Percentiles rank a stretch among this genome's conserved stretches.
phyloP scores from a whole-genome alignment of 2,888 invertebrate genomes.

The Copidosoma aretas region DNA sequence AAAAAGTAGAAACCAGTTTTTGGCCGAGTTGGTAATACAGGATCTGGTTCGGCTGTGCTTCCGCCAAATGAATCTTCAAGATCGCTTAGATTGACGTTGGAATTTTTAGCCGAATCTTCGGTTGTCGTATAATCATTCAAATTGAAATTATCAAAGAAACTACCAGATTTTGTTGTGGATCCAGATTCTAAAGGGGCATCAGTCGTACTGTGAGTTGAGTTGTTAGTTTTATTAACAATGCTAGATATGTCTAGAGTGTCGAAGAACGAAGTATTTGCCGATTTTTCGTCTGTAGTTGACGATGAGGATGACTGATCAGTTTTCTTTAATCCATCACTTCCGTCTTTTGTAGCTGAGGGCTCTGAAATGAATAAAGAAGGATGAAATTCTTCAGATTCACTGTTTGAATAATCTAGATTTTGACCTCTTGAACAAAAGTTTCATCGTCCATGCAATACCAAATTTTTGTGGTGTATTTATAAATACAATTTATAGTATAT shows the following conservation, averaged over 20 bases:
- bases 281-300: background rate
- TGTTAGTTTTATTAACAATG: slow-evolving; percentile 4
- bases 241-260: slow-evolving; percentile 31
- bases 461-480: background rate
- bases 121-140: slow-evolving; percentile 2
- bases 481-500: background rate
- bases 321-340: background rate
- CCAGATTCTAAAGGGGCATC: background rate
- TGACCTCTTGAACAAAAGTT: too few relatives aligned
- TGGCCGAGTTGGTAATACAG: slow-evolving; percentile 71
- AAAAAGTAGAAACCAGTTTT: slow-evolving; percentile 84
- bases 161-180: background rate
- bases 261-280: slow-evolving; percentile 27
- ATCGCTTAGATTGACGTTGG: slow-evolving; percentile 62
- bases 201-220: background rate
- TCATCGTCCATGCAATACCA: background rate
- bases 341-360: slow-evolving; percentile 3
- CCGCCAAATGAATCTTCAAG: slow-evolving; percentile 82
- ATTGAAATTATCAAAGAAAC: slow-evolving; percentile 29
- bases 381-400: too few relatives aligned
- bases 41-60: slow-evolving; percentile 68
- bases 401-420: too few relatives aligned
- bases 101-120: background rate
- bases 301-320: slow-evolving; percentile 19
- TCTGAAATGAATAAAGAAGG: slow-evolving; percentile 27